Evolutionary conservation across 2,888 invertebrate genomes (phyloP).

Genomic region (Napeogenes sylphis): DNA sequence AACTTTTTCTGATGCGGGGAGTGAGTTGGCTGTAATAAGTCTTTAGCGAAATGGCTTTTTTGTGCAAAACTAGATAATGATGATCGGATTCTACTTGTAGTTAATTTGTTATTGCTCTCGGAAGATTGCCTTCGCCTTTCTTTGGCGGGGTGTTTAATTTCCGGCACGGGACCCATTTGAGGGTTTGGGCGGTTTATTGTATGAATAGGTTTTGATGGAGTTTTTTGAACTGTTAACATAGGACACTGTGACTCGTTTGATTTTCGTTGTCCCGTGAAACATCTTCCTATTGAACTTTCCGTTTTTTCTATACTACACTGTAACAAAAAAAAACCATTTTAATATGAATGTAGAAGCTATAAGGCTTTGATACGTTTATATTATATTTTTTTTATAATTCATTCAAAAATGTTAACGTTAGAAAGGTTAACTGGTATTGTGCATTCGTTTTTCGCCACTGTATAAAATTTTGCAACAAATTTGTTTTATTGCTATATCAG

Average conservation of each 20-base stretch:
- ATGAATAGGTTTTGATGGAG: conserved; percentile 69
- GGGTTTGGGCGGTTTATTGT: conserved; percentile 64
- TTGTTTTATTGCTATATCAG: no score
- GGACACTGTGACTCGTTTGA: conserved; percentile 88
- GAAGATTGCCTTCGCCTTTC: conserved; percentile 60
- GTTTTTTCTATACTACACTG: conserved; percentile 83
- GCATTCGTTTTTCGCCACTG: no score
- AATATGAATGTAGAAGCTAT: no score
- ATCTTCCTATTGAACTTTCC: conserved; percentile 78
- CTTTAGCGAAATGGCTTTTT: conserved; percentile 71
- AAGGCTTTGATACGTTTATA: no score
- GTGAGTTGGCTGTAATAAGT: conserved; percentile 71
- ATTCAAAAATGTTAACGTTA: no score
- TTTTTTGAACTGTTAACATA: conserved; percentile 75
- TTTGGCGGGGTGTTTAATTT: conserved; percentile 58
- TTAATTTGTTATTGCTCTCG: conserved; percentile 60
- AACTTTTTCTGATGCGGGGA: conserved; percentile 89
- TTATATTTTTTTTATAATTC: no score
- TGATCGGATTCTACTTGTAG: conserved; percentile 65
- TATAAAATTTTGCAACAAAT: no score
- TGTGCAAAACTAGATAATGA: conserved; percentile 71
- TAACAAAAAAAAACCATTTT: conserved; percentile 52
- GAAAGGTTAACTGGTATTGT: no score
- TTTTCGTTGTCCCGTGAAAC: conserved; percentile 82
- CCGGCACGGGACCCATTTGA: conserved; percentile 61